A percentile compares a stretch with the other conserved stretches of the same genome.
These are phyloP conservation scores for Acanthosepion lycidas DNA, from an alignment of 2,888 invertebrate genomes.

Conservation along the genomic window DNA sequence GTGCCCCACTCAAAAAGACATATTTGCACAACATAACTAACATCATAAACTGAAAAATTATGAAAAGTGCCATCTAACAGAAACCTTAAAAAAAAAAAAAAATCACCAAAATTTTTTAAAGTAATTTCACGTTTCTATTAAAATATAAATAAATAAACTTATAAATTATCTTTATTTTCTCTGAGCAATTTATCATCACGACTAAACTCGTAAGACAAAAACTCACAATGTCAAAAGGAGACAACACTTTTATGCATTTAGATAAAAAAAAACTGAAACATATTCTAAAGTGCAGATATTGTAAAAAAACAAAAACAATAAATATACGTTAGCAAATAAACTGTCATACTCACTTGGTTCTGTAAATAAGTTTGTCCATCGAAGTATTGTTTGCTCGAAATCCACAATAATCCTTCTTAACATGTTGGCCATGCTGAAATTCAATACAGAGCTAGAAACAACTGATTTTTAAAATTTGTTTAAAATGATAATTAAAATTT, in stretches of 20 bases:
- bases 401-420: background rate
- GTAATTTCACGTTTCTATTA: too few species aligned
- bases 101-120: too few species aligned
- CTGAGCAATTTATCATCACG: too few species aligned
- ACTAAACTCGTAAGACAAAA: background rate
- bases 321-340: background rate
- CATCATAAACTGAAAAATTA: too few species aligned
- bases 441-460: background rate
- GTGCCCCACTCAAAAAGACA: too few species aligned
- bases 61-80: too few species aligned
- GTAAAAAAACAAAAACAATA: background rate
- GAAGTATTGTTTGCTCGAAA: conserved; percentile 44
- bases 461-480: background rate
- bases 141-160: too few species aligned
- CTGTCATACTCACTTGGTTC: conserved; percentile 48
- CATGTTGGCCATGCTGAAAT: conserved; percentile 21
- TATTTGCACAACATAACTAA: too few species aligned
- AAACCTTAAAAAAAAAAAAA: too few species aligned
- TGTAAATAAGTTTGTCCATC: conserved; percentile 42
- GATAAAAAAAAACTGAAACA: background rate
- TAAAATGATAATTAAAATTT: background rate
- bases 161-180: too few species aligned
- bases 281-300: background rate
- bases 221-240: background rate
- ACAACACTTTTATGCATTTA: background rate